phyloP scores from a whole-genome alignment of 2,797 vertebrate genomes.

The Chelidonichthys spinosus region DNA sequence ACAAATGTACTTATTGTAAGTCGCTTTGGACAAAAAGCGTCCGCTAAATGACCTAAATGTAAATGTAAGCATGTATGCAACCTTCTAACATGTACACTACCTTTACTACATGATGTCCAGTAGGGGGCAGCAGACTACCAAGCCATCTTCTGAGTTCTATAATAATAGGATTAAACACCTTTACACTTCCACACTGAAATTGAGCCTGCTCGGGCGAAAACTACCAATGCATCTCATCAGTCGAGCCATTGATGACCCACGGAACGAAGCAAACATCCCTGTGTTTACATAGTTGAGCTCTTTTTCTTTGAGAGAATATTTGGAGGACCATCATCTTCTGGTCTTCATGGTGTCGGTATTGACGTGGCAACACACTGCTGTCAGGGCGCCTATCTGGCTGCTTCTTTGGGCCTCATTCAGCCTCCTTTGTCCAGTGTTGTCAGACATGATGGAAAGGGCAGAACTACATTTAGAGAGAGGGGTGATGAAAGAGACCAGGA shows the following conservation, averaged over 20 bases:
- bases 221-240: slow-evolving; percentile 37
- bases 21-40: no score
- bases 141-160: no score
- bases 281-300: slow-evolving; percentile 28
- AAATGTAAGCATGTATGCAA: no score
- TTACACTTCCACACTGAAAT: no score
- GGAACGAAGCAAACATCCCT: slow-evolving; percentile 6
- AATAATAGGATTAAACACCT: no score
- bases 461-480: neutral
- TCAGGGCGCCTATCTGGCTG: slow-evolving; percentile 15
- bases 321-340: neutral
- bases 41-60: no score
- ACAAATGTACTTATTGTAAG: no score
- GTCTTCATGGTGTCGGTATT: slow-evolving; percentile 43
- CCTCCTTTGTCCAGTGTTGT: slow-evolving; percentile 22
- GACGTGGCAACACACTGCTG: slow-evolving; percentile 2
- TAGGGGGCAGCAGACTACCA: no score
- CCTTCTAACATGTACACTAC: no score
- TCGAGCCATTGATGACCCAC: neutral
- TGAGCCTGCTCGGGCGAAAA: no score
- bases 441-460: slow-evolving; percentile 4
- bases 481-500: neutral
- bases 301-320: neutral
- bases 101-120: no score
- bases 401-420: slow-evolving; percentile 27